These are phyloP conservation scores for Phylloscopus trochilus DNA, from an alignment of 2,113 vertebrate species.

Conservation along the genomic window DNA sequence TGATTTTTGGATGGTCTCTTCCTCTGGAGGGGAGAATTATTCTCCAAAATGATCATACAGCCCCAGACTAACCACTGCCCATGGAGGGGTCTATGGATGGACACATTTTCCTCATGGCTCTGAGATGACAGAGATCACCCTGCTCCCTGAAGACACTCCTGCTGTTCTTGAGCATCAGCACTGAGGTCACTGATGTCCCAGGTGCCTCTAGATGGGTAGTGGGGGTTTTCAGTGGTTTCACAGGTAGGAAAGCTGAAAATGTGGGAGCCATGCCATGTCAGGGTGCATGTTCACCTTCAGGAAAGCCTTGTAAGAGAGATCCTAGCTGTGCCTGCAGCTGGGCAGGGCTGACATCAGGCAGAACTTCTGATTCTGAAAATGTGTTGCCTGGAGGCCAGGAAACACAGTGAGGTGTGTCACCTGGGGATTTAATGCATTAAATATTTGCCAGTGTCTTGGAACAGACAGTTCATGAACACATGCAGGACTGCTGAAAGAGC, in stretches of 20 bases:
- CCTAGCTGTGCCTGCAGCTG: background rate
- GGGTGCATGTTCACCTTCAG: fast-evolving
- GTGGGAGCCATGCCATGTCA: background rate
- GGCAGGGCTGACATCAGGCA: background rate
- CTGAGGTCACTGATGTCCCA: fast-evolving
- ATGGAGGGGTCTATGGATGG: background rate
- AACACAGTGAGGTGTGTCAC: background rate
- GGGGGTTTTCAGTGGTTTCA: background rate
- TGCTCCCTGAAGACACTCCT: background rate
- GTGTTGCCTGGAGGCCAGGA: background rate
- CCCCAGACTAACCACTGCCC: background rate
- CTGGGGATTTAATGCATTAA: background rate
- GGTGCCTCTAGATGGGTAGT: background rate
- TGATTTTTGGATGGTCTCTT: background rate
- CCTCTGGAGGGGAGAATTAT: background rate
- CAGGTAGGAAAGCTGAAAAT: background rate
- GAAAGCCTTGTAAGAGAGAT: background rate
- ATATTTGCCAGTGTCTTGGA: background rate
- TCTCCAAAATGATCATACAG: background rate
- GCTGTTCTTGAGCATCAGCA: background rate
- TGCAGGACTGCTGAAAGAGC: background rate
- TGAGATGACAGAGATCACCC: background rate
- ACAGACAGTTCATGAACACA: background rate
- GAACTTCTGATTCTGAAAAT: background rate
- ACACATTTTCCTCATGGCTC: background rate